Evolutionary conservation across 1,140 invertebrate genomes (phyloP).

Genomic region (Drosophila sturtevanti): DNA sequence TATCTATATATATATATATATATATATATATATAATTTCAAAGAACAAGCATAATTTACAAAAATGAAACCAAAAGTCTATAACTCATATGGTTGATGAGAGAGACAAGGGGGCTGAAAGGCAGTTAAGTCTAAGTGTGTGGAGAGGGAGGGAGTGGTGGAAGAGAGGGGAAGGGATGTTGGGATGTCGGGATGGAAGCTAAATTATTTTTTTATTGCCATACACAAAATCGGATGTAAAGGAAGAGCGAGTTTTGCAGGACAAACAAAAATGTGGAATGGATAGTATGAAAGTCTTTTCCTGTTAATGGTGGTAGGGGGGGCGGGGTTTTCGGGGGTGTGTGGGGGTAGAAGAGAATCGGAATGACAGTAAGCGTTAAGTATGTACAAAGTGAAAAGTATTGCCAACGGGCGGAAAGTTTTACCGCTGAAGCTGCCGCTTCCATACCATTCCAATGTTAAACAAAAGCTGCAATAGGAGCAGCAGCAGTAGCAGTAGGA

Average conservation of each 20-base stretch:
- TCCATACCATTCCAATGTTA: too few species aligned
- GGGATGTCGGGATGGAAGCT: constrained; percentile 42
- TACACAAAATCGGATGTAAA: background rate
- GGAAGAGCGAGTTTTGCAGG: background rate
- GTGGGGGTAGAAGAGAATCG: constrained; percentile 24
- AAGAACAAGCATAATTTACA: constrained; percentile 8
- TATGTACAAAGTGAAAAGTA: constrained; percentile 77
- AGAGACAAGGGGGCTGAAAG: background rate
- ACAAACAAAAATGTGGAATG: background rate
- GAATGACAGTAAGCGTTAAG: constrained; percentile 73
- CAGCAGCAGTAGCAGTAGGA: too few species aligned
- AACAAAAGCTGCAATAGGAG: too few species aligned
- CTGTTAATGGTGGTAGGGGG: too few species aligned
- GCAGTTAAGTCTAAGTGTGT: too few species aligned
- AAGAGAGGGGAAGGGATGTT: too few species aligned
- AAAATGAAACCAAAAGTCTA: constrained; percentile 8
- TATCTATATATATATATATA: background rate
- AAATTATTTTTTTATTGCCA: constrained; percentile 79
- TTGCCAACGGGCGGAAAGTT: constrained; percentile 68
- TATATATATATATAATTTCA: background rate
- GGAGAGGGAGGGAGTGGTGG: background rate
- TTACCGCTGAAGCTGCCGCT: constrained; percentile 9
- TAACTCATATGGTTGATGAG: background rate
- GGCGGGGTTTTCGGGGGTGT: too few species aligned
- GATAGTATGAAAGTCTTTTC: too few species aligned